Conservation (phyloP, 1,140 invertebrate genomes). For the Drosophila ercepeae region DNA sequence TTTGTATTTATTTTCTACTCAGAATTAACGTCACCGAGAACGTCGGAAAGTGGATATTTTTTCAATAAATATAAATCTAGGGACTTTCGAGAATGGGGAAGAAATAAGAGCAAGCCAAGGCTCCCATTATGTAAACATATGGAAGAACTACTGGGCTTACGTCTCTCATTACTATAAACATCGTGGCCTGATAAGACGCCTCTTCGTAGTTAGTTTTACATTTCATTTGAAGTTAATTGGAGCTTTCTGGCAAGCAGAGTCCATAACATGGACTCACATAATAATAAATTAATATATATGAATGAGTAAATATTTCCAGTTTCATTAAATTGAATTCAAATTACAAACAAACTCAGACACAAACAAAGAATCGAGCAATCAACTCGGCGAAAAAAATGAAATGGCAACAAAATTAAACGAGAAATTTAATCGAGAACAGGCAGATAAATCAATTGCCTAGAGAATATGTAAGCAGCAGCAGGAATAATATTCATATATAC, state of each 20-base stretch:
- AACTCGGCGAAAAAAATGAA: slow-evolving; percentile 38
- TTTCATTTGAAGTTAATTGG: background rate
- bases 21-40: slow-evolving; percentile 15
- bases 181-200: background rate
- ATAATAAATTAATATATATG: slow-evolving; percentile 52
- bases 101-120: slow-evolving; percentile 15
- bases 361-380: slow-evolving; percentile 27
- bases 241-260: slow-evolving; percentile 8
- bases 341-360: slow-evolving; percentile 28
- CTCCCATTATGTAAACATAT: slow-evolving; percentile 40
- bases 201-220: background rate
- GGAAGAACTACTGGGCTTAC: slow-evolving; percentile 7
- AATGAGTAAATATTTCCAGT: slow-evolving; percentile 33
- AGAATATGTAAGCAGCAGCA: slow-evolving; percentile 2
- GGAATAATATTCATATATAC: slow-evolving; percentile 40
- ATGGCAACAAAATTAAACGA: slow-evolving; percentile 20
- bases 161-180: slow-evolving; percentile 26
- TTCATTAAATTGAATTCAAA: slow-evolving; percentile 49
- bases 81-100: no score
- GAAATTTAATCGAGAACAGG: slow-evolving; percentile 28
- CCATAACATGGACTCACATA: slow-evolving; percentile 19
- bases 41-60: slow-evolving; percentile 35
- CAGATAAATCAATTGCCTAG: slow-evolving; percentile 48
- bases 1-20: background rate
- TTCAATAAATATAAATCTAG: slow-evolving; percentile 33